Base-by-base conservation (phyloP, 2,888 invertebrate genomes). In the Proisotoma minuta region DNA sequence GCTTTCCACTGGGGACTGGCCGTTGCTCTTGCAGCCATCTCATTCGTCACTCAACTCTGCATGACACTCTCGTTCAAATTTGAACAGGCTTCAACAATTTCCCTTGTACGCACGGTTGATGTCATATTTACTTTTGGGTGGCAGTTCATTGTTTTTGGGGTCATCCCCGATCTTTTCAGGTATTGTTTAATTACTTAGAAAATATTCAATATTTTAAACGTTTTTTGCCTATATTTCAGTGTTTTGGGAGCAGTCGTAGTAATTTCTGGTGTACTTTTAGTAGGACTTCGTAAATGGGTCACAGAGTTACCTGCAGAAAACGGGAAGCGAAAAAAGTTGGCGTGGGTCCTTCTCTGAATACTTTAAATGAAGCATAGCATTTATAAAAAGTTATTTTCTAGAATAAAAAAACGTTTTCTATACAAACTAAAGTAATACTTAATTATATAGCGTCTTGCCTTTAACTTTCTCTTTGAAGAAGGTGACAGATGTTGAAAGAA, bases 21-120 rank as follows among this genome's bases (percentile, higher is more conserved):
- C 1, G 50, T 52, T 1, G 60, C 48, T 1, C 80, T 92, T 65
- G 91, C 88, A 47, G 77, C 88, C 56, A 90, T 91, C 75, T 91
- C 91, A 80, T 92, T 92, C 78, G 82, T 88, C 52, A 92, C 92
- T 1, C 93, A 93, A 79, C 90, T 91, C 74, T 80, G 91, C 60
- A 79, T 93, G 29, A 94, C 93, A n/a, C 81, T 91, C 76, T 89
- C 93, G 1, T 79, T 93, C 69, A 91, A 93, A 78, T 82, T 89
- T 78, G 93, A 94, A 76, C 91, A 93, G 78, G 93, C 92, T 4
- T 92, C 93, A 0, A 91, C 92, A 18, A 91, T 93, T 1, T 88
- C 93, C 0, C 90, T 93, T 67, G 91, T 91, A 12, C 83, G 92
- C 26, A 70, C 72, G 0, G 61, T 49, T 52, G 70, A 72, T 24